Conservation (phyloP, 2,797 vertebrate genomes). For the Typhlichthys subterraneus region DNA sequence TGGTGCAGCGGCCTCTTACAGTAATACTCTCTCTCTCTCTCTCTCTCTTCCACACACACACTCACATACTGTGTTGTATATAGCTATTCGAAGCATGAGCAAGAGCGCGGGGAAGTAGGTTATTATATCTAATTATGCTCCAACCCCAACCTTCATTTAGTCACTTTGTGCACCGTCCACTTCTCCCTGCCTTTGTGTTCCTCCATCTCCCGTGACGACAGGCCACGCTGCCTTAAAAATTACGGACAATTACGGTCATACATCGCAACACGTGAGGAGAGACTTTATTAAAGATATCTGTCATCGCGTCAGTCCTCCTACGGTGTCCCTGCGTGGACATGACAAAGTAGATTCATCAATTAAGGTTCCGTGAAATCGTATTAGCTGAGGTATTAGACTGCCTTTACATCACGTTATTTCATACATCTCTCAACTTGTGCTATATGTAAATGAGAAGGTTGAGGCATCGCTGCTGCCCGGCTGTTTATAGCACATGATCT, state of each 20-base stretch:
- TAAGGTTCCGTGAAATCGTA: constrained; percentile 47
- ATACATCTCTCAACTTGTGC: constrained; percentile 59
- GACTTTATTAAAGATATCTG: constrained; percentile 78
- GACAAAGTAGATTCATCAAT: constrained; percentile 71
- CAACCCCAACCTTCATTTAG: too few relatives aligned
- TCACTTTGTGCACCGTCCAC: too few relatives aligned
- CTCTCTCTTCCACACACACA: too few relatives aligned
- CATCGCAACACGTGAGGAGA: constrained; percentile 60
- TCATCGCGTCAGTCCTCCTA: constrained; percentile 58
- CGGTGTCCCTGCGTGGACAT: constrained; percentile 58
- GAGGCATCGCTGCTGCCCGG: constrained; percentile 15
- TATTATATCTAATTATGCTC: too few relatives aligned
- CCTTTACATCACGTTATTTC: constrained; percentile 63
- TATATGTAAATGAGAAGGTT: constrained; percentile 48
- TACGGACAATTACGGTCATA: constrained; percentile 66
- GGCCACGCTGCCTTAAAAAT: constrained; percentile 42
- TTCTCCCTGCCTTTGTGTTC: too few relatives aligned
- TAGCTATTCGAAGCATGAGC: too few relatives aligned
- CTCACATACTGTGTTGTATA: too few relatives aligned
- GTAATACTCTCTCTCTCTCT: too few relatives aligned
- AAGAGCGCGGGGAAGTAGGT: too few relatives aligned
- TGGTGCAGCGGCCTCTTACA: too few relatives aligned
- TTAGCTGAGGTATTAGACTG: constrained; percentile 54
- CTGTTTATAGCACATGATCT: constrained; percentile 2
- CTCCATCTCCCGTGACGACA: constrained; percentile 30